Evolutionary conservation across 2,797 vertebrate genomes (phyloP), one percentile per base, ranked within the genome.

Genomic region (Ctenochaetus hawaiiensis): DNA sequence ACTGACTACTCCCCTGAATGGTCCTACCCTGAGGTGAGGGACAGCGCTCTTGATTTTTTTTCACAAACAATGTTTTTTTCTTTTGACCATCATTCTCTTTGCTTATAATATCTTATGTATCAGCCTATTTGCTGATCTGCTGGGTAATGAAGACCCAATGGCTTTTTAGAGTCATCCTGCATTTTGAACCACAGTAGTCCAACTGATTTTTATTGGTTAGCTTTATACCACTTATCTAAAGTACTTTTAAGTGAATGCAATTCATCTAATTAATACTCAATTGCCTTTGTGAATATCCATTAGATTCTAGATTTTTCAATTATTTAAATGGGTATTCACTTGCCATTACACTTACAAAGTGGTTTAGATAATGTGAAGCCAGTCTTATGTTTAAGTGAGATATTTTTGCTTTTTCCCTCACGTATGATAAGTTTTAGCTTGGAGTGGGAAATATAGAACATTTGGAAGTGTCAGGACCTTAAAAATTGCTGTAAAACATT

Each of bases 1-100:
- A 99, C 98, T 1, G 98, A 99, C 94, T 99, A 99, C 91, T 99
- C 98, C 45, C 98, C 98, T 1, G 98, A 99, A 88, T 99, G 98
- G 98, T 99, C 98, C 37, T 99, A 99, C 85, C 98, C 98, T 3
- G 98, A 99, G 98, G 98, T 99, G 86, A 95, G 97, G 52, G 6
- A 52, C 47, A 17, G 1, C 6, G 5, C 20, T 49, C 56, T 34
- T 34, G 30, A 34, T 74, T 11, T 52, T 37, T 54, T 39, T 58
- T 26, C 34, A 52, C 8, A 37, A 23, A 1, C 5, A 8, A 2
- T 53, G 8, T 16, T 22, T 0, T 63, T 4, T 56, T 58, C 6
- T 49, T n/a, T 16, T 17, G 8, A 6, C 13, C 11, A 22, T 23
- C 23, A 14, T 45, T 80, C 1, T 18, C 39, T 49, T 9, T 53